phyloP scores from a whole-genome alignment of 2,797 vertebrate species.

The Apodemus agrarius region DNA sequence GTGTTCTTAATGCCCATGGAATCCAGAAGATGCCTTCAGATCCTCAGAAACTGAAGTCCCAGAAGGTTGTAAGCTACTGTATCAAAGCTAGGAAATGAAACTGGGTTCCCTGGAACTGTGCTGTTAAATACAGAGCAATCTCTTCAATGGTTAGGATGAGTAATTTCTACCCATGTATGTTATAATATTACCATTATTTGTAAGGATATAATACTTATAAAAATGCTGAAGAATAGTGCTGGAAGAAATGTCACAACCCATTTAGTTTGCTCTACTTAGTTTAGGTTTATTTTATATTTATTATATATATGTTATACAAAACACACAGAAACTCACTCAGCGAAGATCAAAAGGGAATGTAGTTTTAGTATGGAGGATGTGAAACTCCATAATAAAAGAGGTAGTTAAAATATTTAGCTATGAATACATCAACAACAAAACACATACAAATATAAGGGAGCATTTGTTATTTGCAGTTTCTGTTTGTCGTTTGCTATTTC shows the following conservation, averaged over 20 bases:
- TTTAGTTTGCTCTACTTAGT: not conserved
- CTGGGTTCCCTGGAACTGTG: not conserved
- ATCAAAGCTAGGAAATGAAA: not conserved
- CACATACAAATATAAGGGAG: not conserved
- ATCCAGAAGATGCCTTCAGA: not conserved
- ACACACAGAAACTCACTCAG: not conserved
- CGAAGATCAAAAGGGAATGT: conserved; percentile 8
- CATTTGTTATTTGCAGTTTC: not conserved
- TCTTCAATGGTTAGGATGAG: not conserved
- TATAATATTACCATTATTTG: not conserved
- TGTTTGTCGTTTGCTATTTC: not conserved
- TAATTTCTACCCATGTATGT: not conserved
- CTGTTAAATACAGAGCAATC: too few species aligned
- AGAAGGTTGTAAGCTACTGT: not conserved
- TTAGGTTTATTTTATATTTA: not conserved
- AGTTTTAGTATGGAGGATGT: conserved; percentile 18
- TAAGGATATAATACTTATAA: not conserved
- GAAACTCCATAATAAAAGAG: not conserved
- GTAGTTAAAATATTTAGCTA: not conserved
- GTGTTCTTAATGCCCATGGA: not conserved
- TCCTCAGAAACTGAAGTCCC: not conserved
- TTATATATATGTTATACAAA: not conserved
- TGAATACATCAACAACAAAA: not conserved
- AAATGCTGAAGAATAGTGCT: not conserved
- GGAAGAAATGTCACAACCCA: not conserved